Evolutionary conservation across 1,140 invertebrate species (phyloP).

Genomic region (Aricia agestis): DNA sequence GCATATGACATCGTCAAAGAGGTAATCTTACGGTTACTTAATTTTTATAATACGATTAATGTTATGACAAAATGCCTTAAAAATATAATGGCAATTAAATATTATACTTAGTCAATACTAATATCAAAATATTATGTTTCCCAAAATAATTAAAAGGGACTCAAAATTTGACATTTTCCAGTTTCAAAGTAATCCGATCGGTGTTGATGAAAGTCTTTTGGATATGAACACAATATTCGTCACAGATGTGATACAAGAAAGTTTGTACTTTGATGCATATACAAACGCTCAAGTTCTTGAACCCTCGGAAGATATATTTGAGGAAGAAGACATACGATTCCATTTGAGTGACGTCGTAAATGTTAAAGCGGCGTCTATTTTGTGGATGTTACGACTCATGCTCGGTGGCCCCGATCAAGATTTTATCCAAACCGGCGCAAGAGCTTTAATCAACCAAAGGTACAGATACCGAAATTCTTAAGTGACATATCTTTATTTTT

Average conservation of each 20-base stretch:
- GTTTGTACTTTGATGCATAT: slow-evolving; percentile 47
- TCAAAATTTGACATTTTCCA: slow-evolving; percentile 29
- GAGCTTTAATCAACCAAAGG: slow-evolving; percentile 27
- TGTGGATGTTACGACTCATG: slow-evolving; percentile 47
- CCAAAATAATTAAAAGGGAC: too few relatives aligned
- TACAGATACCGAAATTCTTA: slow-evolving; percentile 11
- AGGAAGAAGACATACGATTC: slow-evolving; percentile 42
- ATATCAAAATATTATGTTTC: too few relatives aligned
- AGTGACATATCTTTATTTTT: slow-evolving; percentile 27
- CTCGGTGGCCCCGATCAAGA: slow-evolving; percentile 41
- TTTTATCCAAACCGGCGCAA: slow-evolving; percentile 44
- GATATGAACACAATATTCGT: slow-evolving; percentile 58
- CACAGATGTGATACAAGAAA: slow-evolving; percentile 60
- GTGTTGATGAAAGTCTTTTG: slow-evolving; percentile 36
- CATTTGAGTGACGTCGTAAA: slow-evolving; percentile 43
- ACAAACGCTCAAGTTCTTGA: slow-evolving; percentile 30
- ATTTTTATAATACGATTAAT: not conserved
- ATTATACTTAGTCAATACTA: not conserved
- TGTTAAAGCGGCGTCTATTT: slow-evolving; percentile 51
- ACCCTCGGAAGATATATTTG: slow-evolving; percentile 34
- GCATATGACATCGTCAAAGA: slow-evolving; percentile 41
- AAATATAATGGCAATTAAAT: too few relatives aligned
- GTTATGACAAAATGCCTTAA: too few relatives aligned
- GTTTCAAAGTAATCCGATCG: slow-evolving; percentile 44
- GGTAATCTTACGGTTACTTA: slow-evolving; percentile 27